Percentiles rank a stretch among this genome's conserved stretches.
phyloP scores from a whole-genome alignment of 1,140 invertebrate genomes.

The Armadillidium nasatum region DNA sequence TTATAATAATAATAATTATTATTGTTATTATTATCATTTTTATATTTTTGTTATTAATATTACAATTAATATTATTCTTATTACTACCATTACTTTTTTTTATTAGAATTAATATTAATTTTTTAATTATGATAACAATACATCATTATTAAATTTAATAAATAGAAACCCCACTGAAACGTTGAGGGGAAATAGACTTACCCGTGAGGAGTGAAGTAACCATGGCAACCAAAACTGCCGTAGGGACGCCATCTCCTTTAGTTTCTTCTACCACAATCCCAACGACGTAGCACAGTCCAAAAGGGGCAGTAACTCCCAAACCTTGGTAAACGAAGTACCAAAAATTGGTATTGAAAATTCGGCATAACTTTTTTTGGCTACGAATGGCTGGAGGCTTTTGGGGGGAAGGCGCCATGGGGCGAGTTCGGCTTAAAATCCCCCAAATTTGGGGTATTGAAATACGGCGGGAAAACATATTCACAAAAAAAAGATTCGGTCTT shows the following conservation, averaged over 20 bases:
- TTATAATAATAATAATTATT: too few relatives aligned
- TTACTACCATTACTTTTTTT: too few relatives aligned
- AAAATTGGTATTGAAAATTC: neutral
- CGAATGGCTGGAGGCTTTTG: neutral
- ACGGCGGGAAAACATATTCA: neutral
- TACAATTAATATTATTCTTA: too few relatives aligned
- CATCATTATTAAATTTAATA: too few relatives aligned
- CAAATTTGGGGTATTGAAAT: neutral
- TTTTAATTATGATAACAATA: too few relatives aligned
- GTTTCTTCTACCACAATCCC: neutral
- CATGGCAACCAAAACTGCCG: neutral
- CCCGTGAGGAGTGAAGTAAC: neutral
- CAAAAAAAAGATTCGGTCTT: too few relatives aligned
- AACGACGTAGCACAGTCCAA: neutral
- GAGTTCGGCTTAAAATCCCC: neutral
- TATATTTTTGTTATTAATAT: too few relatives aligned
- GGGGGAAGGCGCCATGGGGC: neutral
- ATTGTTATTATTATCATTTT: too few relatives aligned
- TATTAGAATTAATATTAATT: too few relatives aligned
- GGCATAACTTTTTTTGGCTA: neutral
- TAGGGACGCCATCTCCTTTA: neutral
- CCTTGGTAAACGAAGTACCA: slow-evolving; percentile 1
- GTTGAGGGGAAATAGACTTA: neutral
- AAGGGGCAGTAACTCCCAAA: neutral
- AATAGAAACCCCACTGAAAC: neutral